Evolutionary conservation across 2,888 invertebrate genomes (phyloP).

Genomic region (Orthonychiurus folsomi): DNA sequence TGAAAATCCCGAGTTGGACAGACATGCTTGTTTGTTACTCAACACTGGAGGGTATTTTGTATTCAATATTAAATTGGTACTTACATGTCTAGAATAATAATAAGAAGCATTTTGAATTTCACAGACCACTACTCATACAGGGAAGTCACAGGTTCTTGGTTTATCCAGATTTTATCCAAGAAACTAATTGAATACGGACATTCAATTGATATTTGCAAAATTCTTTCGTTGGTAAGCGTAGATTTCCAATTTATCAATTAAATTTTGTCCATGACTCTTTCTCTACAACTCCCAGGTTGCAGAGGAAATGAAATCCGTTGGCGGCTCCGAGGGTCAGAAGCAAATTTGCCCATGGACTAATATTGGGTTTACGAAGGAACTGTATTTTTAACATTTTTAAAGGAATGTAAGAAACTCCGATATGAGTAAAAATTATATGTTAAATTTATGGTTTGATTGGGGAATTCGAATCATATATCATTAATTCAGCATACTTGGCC

Average conservation of each 20-base stretch:
- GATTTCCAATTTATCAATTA: not conserved
- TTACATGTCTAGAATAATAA: slow-evolving; percentile 6
- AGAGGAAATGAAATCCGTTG: slow-evolving; percentile 11
- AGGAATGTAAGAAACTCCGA: not conserved
- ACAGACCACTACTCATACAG: slow-evolving; percentile 48
- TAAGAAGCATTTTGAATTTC: slow-evolving; percentile 2
- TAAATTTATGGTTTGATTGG: no score
- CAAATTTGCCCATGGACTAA: slow-evolving; percentile 25
- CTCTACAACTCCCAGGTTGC: slow-evolving; percentile 18
- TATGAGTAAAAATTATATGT: no score
- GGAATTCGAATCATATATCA: no score
- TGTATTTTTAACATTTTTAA: slow-evolving; percentile 13
- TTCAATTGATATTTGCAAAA: slow-evolving; percentile 12
- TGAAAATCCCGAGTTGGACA: slow-evolving; percentile 24
- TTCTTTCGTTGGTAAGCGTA: slow-evolving; percentile 17
- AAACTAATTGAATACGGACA: slow-evolving; percentile 54
- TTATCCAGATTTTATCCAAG: slow-evolving; percentile 58
- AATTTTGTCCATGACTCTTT: not conserved
- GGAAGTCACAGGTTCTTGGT: slow-evolving; percentile 59
- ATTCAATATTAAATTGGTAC: not conserved
- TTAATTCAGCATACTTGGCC: no score
- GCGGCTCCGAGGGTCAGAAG: slow-evolving; percentile 12
- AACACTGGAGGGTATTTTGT: slow-evolving; percentile 21
- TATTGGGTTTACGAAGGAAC: slow-evolving; percentile 24
- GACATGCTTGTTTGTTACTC: slow-evolving; percentile 25